Evolutionary conservation across 30 jellyfish, hydroid and myxozoan species (phyloP).

Genomic region (Hydractinia symbiolongicarpus): DNA sequence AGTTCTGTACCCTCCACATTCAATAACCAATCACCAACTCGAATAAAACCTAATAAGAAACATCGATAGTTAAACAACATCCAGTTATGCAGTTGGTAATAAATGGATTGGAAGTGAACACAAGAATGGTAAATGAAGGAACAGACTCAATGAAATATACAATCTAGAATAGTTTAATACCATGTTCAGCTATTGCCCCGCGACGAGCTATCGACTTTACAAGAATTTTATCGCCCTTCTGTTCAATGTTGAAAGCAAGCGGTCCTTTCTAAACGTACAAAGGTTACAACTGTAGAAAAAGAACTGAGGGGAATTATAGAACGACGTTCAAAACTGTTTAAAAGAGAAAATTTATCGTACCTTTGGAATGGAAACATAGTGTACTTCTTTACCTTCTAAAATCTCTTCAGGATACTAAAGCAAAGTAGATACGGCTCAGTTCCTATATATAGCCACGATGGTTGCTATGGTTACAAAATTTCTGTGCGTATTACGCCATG

Average conservation of each 20-base stretch:
- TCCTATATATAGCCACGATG: too few species aligned
- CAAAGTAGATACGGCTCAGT: not conserved
- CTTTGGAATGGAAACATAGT: constrained; percentile 76
- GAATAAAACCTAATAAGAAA: constrained; percentile 63
- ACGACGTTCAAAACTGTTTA: too few species aligned
- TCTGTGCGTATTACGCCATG: too few species aligned
- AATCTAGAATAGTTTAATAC: constrained; percentile 21
- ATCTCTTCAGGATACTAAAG: constrained; percentile 59
- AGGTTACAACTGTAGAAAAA: not conserved
- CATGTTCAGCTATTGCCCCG: constrained; percentile 82
- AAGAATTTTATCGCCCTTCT: constrained; percentile 36
- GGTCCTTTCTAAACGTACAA: constrained; percentile 51
- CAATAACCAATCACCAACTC: constrained; percentile 78
- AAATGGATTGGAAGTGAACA: not conserved
- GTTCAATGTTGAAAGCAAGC: constrained; percentile 44
- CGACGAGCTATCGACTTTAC: constrained; percentile 51
- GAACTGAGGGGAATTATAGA: too few species aligned
- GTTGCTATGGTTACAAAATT: too few species aligned
- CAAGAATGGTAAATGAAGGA: not conserved
- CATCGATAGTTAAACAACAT: not conserved
- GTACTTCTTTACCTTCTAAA: constrained; percentile 65
- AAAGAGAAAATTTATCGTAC: not conserved
- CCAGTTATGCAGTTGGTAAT: not conserved
- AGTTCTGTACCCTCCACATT: constrained; percentile 79
- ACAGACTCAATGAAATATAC: not conserved